These are phyloP conservation scores for Eurytemora carolleeae DNA, from an alignment of 1,140 invertebrate species.

Conservation along the genomic window DNA sequence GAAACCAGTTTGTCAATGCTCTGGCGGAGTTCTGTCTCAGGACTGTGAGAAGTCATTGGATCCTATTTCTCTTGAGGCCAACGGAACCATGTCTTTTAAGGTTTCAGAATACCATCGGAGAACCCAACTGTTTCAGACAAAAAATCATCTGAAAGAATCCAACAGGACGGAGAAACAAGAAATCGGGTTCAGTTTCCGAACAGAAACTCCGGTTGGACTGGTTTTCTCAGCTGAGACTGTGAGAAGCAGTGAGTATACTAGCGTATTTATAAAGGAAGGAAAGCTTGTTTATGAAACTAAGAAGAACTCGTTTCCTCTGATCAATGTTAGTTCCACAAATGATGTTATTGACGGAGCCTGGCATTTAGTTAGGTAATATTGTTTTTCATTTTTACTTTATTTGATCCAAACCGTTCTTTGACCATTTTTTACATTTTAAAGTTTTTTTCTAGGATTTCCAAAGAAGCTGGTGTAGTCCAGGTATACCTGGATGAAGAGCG, in stretches of 20 bases:
- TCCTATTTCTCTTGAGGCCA: neutral
- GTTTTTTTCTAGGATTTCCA: slow-evolving; percentile 32
- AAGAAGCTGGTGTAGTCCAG: slow-evolving; percentile 38
- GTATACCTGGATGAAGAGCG: slow-evolving; percentile 44
- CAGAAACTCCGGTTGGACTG: neutral
- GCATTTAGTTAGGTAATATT: slow-evolving; percentile 47
- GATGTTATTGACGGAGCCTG: slow-evolving; percentile 48
- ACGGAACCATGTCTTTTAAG: neutral
- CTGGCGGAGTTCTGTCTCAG: neutral
- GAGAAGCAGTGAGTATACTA: slow-evolving; percentile 40
- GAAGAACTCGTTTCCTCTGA: slow-evolving; percentile 37
- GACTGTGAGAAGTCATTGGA: neutral
- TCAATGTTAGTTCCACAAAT: slow-evolving; percentile 47
- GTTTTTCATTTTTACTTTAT: neutral
- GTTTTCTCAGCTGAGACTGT: slow-evolving; percentile 1
- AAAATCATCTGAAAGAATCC: neutral
- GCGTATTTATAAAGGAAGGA: slow-evolving; percentile 3
- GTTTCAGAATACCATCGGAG: neutral
- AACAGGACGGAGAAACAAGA: neutral
- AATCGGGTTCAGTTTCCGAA: neutral
- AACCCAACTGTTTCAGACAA: neutral
- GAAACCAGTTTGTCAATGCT: neutral
- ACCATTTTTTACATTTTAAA: neutral
- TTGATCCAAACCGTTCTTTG: no score
- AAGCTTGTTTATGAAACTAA: slow-evolving; percentile 30